A percentile compares a stretch with the other conserved stretches of the same genome.
These are phyloP conservation scores for Himalopsyche anomala DNA, from an alignment of 2,888 invertebrate genomes.

Conservation along the genomic window DNA sequence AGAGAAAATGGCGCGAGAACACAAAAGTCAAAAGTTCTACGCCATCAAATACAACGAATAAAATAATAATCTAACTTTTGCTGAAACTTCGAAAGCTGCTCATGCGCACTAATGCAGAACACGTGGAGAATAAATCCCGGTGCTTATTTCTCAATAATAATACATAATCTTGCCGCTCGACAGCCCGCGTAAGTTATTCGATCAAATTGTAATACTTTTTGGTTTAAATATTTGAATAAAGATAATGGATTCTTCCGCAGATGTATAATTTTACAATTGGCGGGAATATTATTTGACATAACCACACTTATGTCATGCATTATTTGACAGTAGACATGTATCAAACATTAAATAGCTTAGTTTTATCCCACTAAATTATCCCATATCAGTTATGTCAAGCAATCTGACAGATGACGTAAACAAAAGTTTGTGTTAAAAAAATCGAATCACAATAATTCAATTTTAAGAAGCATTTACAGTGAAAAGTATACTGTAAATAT, in stretches of 20 bases:
- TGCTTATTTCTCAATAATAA: slow-evolving; percentile 22
- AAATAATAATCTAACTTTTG: slow-evolving; percentile 39
- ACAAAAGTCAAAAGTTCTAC: slow-evolving; percentile 32
- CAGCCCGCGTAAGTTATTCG: slow-evolving; percentile 9
- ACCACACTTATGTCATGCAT: neutral
- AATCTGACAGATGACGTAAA: neutral
- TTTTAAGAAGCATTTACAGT: no score
- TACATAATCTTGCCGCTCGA: neutral
- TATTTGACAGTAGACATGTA: neutral
- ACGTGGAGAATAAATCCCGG: slow-evolving; percentile 35
- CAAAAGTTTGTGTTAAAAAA: neutral
- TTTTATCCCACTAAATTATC: neutral
- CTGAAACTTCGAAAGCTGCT: slow-evolving; percentile 31
- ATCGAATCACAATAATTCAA: no score
- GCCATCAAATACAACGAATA: slow-evolving; percentile 35
- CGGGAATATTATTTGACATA: neutral
- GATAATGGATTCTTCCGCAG: neutral
- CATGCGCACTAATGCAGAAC: slow-evolving; percentile 35
- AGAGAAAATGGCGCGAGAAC: slow-evolving; percentile 28
- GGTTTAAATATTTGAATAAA: neutral
- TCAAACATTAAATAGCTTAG: neutral
- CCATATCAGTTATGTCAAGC: neutral
- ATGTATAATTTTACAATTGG: neutral
- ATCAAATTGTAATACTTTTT: slow-evolving; percentile 8
- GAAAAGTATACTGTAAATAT: neutral